Conservation (phyloP, 2,888 invertebrate genomes). For the Drosophila tanythrix region DNA sequence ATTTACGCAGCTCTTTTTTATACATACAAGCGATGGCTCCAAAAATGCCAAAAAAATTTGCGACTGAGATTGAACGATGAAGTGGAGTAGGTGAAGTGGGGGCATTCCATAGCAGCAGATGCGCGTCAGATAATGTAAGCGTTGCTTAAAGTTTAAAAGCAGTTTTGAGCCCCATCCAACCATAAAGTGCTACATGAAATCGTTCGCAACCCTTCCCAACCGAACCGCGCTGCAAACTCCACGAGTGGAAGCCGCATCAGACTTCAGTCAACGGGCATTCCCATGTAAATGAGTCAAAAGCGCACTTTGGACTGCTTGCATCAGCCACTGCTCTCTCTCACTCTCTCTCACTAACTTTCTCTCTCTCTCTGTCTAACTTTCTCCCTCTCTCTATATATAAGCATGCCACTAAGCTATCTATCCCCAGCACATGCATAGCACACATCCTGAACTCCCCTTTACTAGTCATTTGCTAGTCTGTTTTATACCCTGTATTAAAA, state of each 20-base stretch:
- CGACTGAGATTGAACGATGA: slow-evolving; percentile 52
- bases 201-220: slow-evolving; percentile 44
- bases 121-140: slow-evolving; percentile 70
- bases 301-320: slow-evolving; percentile 24
- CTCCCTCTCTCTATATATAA: background rate
- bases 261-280: slow-evolving; percentile 23
- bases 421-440: background rate
- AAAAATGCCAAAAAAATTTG: slow-evolving; percentile 44
- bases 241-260: slow-evolving; percentile 32
- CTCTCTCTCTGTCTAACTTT: background rate
- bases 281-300: slow-evolving; percentile 49
- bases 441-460: background rate
- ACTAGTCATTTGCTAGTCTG: slow-evolving; percentile 42
- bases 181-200: slow-evolving; percentile 68
- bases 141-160: slow-evolving; percentile 76
- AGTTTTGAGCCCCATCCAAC: slow-evolving; percentile 41
- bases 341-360: background rate
- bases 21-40: slow-evolving; percentile 29
- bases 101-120: slow-evolving; percentile 8
- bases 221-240: slow-evolving; percentile 48
- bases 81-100: slow-evolving; percentile 9
- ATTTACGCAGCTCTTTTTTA: slow-evolving; percentile 72
- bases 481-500: slow-evolving; percentile 13
- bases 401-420: slow-evolving; percentile 1
- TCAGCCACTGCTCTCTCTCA: background rate